Base-by-base conservation (phyloP, 2,797 vertebrate species). In the Hypotaenidia okinawae region DNA sequence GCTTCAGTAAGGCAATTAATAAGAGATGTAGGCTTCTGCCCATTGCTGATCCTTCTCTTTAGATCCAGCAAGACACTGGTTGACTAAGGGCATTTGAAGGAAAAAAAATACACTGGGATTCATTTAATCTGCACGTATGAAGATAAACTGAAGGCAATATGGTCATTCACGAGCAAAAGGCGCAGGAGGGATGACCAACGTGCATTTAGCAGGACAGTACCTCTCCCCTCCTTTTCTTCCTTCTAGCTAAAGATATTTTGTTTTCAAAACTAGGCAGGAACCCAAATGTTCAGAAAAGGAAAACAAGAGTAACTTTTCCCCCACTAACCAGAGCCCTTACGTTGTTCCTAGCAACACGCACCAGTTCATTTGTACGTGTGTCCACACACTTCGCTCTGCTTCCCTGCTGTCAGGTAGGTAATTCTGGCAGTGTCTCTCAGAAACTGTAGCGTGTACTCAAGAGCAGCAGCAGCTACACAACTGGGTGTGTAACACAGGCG, bases 1-100 rank as follows among this genome's bases (percentile, higher is more conserved):
- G 96, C 90, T 95, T 95, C 25, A 0, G 59, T 94, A 94, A 96
- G 96, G 89, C 94, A 96, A 94, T 86, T 92, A 91, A 93, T 37
- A 82, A 2, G 75, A 95, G 91, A 54, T 69, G 58, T 9, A 90
- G 87, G 79, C 91, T 95, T 91, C 59, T 93, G 85, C 90, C 81
- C 87, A 75, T 21, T 51, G 73, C 75, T 92, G 86, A 51, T 87
- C 64, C 67, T 95, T 94, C 22, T 93, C 93, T 86, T 89, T 68
- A 91, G 52, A 89, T 95, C 76, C 84, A 88, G 54, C 37, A 85
- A 90, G 89, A 93, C 68, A 80, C 37, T 43, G 32, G 80, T 28
- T 80, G 47, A 95, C 67, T 84, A 75, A 64, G 80, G 76, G 90
- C 47, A 90, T 93, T 47, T 85, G 85, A 89, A 67, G 63, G 79